phyloP scores from a whole-genome alignment of 1,140 invertebrate genomes.

The Halesus radiatus region DNA sequence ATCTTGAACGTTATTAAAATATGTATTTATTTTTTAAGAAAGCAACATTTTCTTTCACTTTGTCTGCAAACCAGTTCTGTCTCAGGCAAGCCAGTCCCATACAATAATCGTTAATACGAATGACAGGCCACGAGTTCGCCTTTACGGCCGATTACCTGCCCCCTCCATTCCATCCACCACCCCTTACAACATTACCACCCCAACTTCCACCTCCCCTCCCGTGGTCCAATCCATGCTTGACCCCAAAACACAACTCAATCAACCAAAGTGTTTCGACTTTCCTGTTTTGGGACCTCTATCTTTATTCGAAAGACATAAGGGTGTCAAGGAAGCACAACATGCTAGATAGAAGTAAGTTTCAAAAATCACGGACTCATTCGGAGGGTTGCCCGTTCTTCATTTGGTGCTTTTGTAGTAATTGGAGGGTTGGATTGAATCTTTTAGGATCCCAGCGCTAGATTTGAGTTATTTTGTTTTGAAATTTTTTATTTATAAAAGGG shows the following conservation, averaged over 20 bases:
- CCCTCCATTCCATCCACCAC: background rate
- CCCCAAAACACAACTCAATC: constrained; percentile 57
- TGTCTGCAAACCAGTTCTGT: constrained; percentile 30
- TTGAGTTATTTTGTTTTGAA: too few species aligned
- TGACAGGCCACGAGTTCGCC: constrained; percentile 56
- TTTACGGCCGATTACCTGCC: constrained; percentile 57
- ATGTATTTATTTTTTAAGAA: background rate
- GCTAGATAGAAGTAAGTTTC: background rate
- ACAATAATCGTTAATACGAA: constrained; percentile 58
- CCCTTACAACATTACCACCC: too few species aligned
- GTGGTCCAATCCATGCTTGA: constrained; percentile 49
- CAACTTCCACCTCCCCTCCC: background rate
- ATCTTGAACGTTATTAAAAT: too few species aligned
- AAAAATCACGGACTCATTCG: background rate
- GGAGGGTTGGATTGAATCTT: too few species aligned
- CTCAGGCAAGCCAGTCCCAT: constrained; percentile 44
- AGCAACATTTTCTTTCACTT: constrained; percentile 7
- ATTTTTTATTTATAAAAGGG: too few species aligned
- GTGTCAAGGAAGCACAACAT: background rate
- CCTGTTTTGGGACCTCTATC: constrained; percentile 33
- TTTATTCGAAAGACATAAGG: background rate
- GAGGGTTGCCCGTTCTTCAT: constrained; percentile 29
- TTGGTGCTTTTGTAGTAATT: constrained; percentile 8
- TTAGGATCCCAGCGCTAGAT: too few species aligned
- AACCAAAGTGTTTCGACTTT: constrained; percentile 57